phyloP scores from a whole-genome alignment of 2,113 vertebrate species.

The Brienomyrus longianalis region DNA sequence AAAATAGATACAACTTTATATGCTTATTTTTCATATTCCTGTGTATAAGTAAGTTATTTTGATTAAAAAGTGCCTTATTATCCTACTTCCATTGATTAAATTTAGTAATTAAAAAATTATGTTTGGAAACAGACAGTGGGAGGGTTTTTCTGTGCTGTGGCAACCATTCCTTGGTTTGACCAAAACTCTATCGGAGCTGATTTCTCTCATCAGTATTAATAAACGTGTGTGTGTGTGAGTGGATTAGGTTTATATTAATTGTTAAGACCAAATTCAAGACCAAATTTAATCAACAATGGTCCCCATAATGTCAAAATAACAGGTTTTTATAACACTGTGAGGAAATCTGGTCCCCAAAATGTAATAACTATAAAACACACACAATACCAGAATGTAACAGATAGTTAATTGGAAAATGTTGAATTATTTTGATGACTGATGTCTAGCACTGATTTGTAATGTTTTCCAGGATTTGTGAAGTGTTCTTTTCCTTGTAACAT shows the following conservation, averaged over 20 bases:
- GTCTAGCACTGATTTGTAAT: not conserved
- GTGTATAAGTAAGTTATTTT: not conserved
- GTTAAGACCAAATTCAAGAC: too few relatives aligned
- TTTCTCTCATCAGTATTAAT: not conserved
- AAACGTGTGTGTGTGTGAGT: not conserved
- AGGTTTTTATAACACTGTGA: not conserved
- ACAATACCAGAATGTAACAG: not conserved
- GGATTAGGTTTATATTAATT: too few relatives aligned
- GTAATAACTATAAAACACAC: not conserved
- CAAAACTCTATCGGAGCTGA: not conserved
- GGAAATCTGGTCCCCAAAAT: not conserved
- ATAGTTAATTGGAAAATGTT: not conserved
- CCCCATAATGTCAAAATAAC: too few relatives aligned
- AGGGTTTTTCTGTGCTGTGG: not conserved
- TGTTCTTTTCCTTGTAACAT: not conserved
- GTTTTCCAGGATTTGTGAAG: not conserved
- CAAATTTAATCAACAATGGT: too few relatives aligned
- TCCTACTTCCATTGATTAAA: not conserved
- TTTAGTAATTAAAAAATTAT: not conserved
- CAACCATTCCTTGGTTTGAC: not conserved
- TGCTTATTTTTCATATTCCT: not conserved
- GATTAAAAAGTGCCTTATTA: not conserved
- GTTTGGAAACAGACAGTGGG: not conserved
- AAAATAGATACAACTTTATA: not conserved
- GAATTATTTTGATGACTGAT: not conserved